These are phyloP conservation scores for Zelostemma sp. DNA, from an alignment of 1,140 invertebrate species.

Conservation along the genomic window DNA sequence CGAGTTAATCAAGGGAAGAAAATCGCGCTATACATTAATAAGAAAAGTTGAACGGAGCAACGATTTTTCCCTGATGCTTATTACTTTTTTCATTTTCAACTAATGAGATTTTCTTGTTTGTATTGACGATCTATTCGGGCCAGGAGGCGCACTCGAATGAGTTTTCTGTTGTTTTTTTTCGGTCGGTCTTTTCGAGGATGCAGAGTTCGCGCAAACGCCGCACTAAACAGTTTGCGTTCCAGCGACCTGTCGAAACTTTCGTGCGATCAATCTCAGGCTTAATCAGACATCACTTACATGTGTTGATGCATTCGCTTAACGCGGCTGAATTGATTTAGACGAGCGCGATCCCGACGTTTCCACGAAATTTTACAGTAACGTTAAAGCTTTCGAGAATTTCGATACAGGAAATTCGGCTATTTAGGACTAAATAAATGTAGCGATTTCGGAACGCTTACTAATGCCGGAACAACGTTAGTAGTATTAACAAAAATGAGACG, in stretches of 20 bases:
- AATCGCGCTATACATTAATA: neutral
- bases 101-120: slow-evolving; percentile 1
- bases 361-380: no score
- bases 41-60: slow-evolving; percentile 29
- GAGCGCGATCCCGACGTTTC: neutral
- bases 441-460: no score
- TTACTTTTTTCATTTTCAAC: slow-evolving; percentile 30
- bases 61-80: slow-evolving; percentile 4
- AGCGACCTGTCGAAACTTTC: slow-evolving; percentile 1
- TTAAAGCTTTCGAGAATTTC: no score
- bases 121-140: neutral
- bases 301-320: slow-evolving; percentile 1
- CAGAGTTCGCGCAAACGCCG: no score
- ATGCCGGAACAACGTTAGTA: no score
- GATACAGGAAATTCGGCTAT: no score
- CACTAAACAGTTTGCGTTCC: neutral
- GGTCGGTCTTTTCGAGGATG: no score
- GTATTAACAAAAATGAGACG: no score
- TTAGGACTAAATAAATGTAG: no score
- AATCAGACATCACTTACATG: neutral
- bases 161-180: no score
- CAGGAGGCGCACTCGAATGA: no score
- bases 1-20: neutral
- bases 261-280: neutral
- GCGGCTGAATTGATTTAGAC: neutral